Evolutionary conservation across 2,797 vertebrate genomes (phyloP), one percentile per base, ranked within the genome.

Genomic region (Crenichthys baileyi): DNA sequence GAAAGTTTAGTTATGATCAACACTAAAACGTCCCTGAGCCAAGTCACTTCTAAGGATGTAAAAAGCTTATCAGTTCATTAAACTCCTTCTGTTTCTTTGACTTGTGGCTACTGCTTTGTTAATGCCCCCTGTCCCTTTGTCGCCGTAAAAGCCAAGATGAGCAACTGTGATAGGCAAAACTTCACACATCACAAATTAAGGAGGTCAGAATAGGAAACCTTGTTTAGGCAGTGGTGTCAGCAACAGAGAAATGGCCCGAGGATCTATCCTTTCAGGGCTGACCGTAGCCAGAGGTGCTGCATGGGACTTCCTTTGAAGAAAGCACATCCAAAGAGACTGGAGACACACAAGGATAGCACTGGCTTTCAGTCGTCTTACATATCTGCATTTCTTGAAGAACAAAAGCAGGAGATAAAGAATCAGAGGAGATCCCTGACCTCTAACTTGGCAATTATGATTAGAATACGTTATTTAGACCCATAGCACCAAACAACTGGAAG

Each of bases 231-330:
- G 53, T 81, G 87, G 90, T 84, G 83, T 87, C 87, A 90, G 83
- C 15, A 85, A 81, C 90, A 76, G 85, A 93, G 89, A 92, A 90
- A 24, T n/a, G 83, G 89, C 90, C 91, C 4, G 70, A 82, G 91
- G 90, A 82, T 36, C 70, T 85, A 76, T 89, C 86, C 86, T 91
- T 91, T 90, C 83, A 81, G 80, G 83, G 76, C 36, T 60, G 73
- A 72, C 78, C 53, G 56, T 72, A 73, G 82, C 88, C 80, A 87
- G 84, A 78, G 79, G 87, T 81, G 82, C 67, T 75, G 75, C 73
- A 80, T 16, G 71, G 78, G 85, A 86, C 75, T 81, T 46, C 82
- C 82, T 94, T 94, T 94, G 90, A 93, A 91, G 88, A 79, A 74
- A 85, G 65, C 72, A 74, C 76, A 75, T 79, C 83, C 76, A 79